Evolutionary conservation across 2,888 invertebrate genomes (phyloP).

Genomic region (Bembecia ichneumoniformis): DNA sequence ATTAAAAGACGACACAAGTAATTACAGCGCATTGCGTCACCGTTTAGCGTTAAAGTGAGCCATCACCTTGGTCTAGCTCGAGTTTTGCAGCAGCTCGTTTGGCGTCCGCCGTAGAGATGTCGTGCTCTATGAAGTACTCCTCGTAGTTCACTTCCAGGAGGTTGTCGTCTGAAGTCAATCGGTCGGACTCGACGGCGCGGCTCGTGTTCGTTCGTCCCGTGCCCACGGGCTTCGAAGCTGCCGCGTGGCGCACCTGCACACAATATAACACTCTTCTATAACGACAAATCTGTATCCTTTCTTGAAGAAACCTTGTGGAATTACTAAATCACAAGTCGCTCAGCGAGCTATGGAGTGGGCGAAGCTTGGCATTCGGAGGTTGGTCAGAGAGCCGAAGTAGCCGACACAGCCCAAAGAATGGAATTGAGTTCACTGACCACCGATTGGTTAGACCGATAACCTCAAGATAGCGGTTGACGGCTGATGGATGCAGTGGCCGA

Average conservation of each 20-base stretch:
- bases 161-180: conserved; percentile 21
- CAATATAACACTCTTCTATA: neutral
- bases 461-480: no score
- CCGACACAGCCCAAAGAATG: no score
- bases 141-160: conserved; percentile 50
- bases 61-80: conserved; percentile 26
- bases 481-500: no score
- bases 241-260: conserved; percentile 55
- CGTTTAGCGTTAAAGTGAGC: neutral
- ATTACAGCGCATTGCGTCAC: conserved; percentile 2
- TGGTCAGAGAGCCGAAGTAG: no score
- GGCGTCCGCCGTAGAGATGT: conserved; percentile 73
- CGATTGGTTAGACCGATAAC: no score
- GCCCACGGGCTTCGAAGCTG: conserved; percentile 50
- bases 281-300: no score
- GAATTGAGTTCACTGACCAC: no score
- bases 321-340: no score
- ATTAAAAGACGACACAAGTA: conserved; percentile 4
- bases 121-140: conserved; percentile 77
- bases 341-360: no score
- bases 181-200: conserved; percentile 22
- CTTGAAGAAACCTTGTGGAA: no score
- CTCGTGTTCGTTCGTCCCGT: conserved; percentile 33
- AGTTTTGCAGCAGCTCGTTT: conserved; percentile 64
- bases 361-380: no score